Base-by-base conservation (phyloP, 2,888 invertebrate species). In the Steromphala cineraria region DNA sequence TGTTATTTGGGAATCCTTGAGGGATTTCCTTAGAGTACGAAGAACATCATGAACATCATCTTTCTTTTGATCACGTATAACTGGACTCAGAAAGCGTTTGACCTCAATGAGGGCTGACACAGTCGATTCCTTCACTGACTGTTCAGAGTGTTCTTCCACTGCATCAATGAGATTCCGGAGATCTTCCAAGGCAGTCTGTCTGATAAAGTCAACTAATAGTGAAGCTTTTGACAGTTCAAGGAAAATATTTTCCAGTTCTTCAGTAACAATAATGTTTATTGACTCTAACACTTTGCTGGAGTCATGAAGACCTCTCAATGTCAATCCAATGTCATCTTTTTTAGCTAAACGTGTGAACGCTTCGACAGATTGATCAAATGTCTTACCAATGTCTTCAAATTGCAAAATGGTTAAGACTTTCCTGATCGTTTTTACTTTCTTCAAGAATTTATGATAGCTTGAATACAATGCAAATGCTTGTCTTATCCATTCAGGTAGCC, bases 91-190 rank as follows among this genome's bases (percentile, higher is more conserved):
- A 74, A 85, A 87, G n/a, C 83, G 55, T 75, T 87, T 85, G 0
- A 87, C 84, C 67, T 85, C 85, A 24, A 88, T 86, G 7, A 88
- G 80, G 19, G 81, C 84, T 0, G 88, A 88, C 0, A 88, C 87
- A 19, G 88, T 86, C 8, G 86, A 85, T 55, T 86, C 88, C 46
- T 80, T 79, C 1, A 88, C 86, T 78, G 83, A 86, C 55, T 87
- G 86, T 31, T 88, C 87, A 13, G 88, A 87, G 77, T 87, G 86
- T 71, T 88, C 87, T 71, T 88, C 88, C 0, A 87, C 87, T 13
- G 88, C 87, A 82, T 88, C 88, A 53, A 88, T 88, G 0, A 87
- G 80, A 76, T 87, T 87, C 40, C 87, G 80, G 7, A 88, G 82
- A 67, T 88, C 88, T 62, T 88, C 88, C 15, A 85, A 83, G 17